Evolutionary conservation across 2,113 vertebrate species (phyloP).

Genomic region (Centropus unirufus): DNA sequence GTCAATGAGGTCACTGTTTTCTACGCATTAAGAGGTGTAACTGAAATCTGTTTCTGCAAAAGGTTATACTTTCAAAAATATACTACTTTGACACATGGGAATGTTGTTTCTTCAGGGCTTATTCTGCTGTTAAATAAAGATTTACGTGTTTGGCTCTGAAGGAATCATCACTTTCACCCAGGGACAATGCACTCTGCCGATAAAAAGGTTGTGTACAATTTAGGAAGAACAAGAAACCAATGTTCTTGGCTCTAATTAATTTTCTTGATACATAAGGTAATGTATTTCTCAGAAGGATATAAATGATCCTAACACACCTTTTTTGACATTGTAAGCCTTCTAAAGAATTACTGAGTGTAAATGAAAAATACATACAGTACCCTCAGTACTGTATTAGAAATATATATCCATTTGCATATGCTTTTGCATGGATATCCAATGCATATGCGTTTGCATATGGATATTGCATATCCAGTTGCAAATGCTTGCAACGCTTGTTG

Average conservation of each 20-base stretch:
- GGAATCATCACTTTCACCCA: constrained; percentile 45
- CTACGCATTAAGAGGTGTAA: neutral
- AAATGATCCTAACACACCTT: constrained; percentile 27
- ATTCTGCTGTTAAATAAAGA: constrained; percentile 61
- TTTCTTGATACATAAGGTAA: constrained; percentile 56
- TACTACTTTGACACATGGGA: neutral
- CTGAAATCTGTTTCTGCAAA: constrained; percentile 43
- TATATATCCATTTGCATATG: too few relatives aligned
- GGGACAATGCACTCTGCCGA: constrained; percentile 40
- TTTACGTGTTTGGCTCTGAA: constrained; percentile 46
- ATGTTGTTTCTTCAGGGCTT: constrained; percentile 43
- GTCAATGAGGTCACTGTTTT: constrained; percentile 9
- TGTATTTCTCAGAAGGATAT: constrained; percentile 59
- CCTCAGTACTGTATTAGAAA: neutral
- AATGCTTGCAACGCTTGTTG: neutral
- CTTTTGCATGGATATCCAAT: too few relatives aligned
- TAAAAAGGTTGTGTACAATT: constrained; percentile 40
- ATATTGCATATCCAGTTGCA: too few relatives aligned
- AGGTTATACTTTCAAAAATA: constrained; percentile 11
- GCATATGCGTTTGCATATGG: too few relatives aligned
- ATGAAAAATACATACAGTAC: constrained; percentile 38
- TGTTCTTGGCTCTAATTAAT: constrained; percentile 58
- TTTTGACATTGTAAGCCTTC: constrained; percentile 40
- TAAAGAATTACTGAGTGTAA: constrained; percentile 44
- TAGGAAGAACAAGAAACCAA: constrained; percentile 32